Conservation (phyloP, 1,140 invertebrate species). For the Centruroides vittatus region DNA sequence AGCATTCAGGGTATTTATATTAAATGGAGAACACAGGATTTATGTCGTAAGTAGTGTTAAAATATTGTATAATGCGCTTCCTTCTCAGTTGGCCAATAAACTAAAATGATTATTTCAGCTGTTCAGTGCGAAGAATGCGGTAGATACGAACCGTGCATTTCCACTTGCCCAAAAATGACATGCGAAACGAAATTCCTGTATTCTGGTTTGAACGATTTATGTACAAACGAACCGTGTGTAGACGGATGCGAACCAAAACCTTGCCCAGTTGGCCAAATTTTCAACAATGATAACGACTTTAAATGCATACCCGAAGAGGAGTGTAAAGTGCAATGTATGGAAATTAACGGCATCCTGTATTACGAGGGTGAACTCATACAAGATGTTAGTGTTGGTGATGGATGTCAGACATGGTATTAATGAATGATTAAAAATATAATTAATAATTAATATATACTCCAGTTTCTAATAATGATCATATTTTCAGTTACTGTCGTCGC, state of each 20-base stretch:
- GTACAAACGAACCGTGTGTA: slow-evolving; percentile 54
- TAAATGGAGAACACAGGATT: slow-evolving; percentile 59
- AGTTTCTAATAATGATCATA: no score
- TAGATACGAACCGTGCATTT: slow-evolving; percentile 61
- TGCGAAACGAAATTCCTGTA: slow-evolving; percentile 62
- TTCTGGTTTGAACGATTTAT: slow-evolving; percentile 37
- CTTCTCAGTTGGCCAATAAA: not conserved
- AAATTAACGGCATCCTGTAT: slow-evolving; percentile 9
- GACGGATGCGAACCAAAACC: slow-evolving; percentile 58
- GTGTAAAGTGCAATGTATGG: slow-evolving; percentile 56
- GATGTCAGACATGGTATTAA: slow-evolving; percentile 55
- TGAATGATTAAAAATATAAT: no score
- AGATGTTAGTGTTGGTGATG: slow-evolving; percentile 39
- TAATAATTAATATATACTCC: no score
- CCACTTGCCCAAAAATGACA: slow-evolving; percentile 61
- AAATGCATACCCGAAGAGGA: slow-evolving; percentile 52
- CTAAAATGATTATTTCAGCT: slow-evolving; percentile 35
- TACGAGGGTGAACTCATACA: slow-evolving; percentile 15
- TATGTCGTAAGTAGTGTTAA: slow-evolving; percentile 52
- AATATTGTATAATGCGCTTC: not conserved
- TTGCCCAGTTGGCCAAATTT: slow-evolving; percentile 52
- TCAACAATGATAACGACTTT: slow-evolving; percentile 45
- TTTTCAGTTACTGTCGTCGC: slow-evolving; percentile 10
- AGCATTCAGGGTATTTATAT: slow-evolving; percentile 41
- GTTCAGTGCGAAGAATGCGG: slow-evolving; percentile 75